phyloP scores from a whole-genome alignment of 1,140 invertebrate species.

The Cyphomyrmex costatus region DNA sequence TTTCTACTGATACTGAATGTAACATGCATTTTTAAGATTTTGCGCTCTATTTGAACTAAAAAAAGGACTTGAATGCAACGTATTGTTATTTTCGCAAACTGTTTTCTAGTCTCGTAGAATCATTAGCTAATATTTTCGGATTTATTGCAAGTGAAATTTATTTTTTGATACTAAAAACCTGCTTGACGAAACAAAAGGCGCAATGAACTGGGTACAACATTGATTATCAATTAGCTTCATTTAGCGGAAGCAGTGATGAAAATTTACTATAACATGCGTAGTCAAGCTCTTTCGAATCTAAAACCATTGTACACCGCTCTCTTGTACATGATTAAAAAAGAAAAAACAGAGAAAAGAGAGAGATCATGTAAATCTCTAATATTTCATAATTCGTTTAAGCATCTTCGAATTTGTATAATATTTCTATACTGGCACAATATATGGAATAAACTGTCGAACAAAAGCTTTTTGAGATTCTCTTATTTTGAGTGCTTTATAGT shows the following conservation, averaged over 20 bases:
- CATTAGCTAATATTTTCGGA: background rate
- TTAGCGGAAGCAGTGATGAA: slow-evolving; percentile 56
- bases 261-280: slow-evolving; percentile 10
- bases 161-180: slow-evolving; percentile 81
- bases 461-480: slow-evolving; percentile 39
- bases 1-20: background rate
- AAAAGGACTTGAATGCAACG: too few relatives aligned
- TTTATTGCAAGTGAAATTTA: slow-evolving; percentile 5
- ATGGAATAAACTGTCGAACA: slow-evolving; percentile 83
- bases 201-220: slow-evolving; percentile 74
- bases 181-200: slow-evolving; percentile 70
- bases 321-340: slow-evolving; percentile 63
- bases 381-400: slow-evolving; percentile 77
- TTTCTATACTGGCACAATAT: slow-evolving; percentile 84
- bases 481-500: background rate
- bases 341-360: slow-evolving; percentile 25
- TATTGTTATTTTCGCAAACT: slow-evolving; percentile 4
- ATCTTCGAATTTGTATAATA: slow-evolving; percentile 84
- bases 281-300: slow-evolving; percentile 62
- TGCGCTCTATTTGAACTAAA: background rate
- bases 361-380: slow-evolving; percentile 72
- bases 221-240: slow-evolving; percentile 62
- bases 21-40: background rate
- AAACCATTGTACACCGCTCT: slow-evolving; percentile 68
- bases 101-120: background rate